Percentiles rank a stretch among this genome's conserved stretches.
Conservation (phyloP, 2,888 invertebrate genomes). For the Crioceris asparagi region DNA sequence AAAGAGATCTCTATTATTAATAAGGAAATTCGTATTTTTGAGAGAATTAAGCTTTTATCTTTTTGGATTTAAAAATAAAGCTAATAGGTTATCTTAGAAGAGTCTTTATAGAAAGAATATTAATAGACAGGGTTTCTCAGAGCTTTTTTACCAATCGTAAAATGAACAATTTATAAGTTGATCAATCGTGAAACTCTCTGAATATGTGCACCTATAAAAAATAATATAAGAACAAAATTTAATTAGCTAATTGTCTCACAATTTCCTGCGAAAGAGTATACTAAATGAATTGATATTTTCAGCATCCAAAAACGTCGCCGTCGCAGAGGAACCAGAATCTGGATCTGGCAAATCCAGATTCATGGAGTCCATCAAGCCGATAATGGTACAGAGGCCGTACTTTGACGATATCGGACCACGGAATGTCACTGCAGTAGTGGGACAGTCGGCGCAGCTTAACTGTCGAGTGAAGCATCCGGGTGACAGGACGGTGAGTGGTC, state of each 20-base stretch:
- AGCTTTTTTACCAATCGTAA: no score
- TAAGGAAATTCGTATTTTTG: no score
- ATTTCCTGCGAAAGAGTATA: background rate
- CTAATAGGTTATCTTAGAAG: no score
- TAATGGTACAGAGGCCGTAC: conserved; percentile 52
- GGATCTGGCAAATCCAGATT: conserved; percentile 13
- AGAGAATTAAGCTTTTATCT: no score
- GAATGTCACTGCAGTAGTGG: conserved; percentile 75
- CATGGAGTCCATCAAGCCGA: conserved; percentile 18
- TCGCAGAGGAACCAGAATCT: conserved; percentile 11
- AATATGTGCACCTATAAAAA: conserved; percentile 12
- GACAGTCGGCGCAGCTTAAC: conserved; percentile 66
- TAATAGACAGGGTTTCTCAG: no score
- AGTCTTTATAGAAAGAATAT: no score
- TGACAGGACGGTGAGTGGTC: conserved; percentile 67
- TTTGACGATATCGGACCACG: conserved; percentile 76
- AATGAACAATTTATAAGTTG: no score
- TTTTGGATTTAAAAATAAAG: no score
- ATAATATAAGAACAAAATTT: background rate
- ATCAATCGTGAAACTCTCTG: conserved; percentile 19
- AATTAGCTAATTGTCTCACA: background rate
- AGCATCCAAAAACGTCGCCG: conserved; percentile 17
- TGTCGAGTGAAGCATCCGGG: conserved; percentile 81
- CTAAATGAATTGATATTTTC: conserved; percentile 17
- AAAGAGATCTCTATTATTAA: no score